phyloP scores from a whole-genome alignment of 2,113 vertebrate genomes.

The Poeciliopsis retropinna region DNA sequence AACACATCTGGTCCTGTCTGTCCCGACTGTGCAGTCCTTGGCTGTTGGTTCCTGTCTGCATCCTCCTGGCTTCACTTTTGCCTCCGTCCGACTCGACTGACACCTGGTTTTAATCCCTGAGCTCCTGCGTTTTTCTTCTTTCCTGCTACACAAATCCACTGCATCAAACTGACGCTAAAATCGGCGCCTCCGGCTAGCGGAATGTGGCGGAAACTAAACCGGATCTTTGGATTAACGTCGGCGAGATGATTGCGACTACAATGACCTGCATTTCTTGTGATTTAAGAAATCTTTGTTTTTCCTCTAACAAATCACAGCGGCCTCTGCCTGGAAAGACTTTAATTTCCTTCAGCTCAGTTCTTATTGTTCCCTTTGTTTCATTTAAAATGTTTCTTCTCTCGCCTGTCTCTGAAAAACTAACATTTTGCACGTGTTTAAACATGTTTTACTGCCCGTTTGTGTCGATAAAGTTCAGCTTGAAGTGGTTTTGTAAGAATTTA shows the following conservation, averaged over 20 bases:
- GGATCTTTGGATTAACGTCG: background rate
- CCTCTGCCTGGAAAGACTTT: conserved; percentile 14
- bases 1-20: conserved; percentile 27
- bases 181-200: conserved; percentile 54
- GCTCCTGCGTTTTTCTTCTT: conserved; percentile 22
- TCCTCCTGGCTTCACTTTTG: conserved; percentile 38
- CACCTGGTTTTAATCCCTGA: conserved; percentile 58
- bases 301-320: conserved; percentile 40
- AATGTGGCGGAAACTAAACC: background rate
- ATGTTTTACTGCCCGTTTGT: background rate
- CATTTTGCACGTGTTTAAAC: conserved; percentile 9
- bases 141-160: background rate
- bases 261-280: conserved; percentile 23
- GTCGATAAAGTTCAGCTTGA: background rate
- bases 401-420: conserved; percentile 33
- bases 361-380: conserved; percentile 10
- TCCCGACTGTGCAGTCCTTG: conserved; percentile 15
- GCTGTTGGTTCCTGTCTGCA: conserved; percentile 18
- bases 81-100: conserved; percentile 83
- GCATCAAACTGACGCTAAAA: conserved; percentile 41
- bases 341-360: conserved; percentile 13
- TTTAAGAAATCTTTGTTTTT: conserved; percentile 19
- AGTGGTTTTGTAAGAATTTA: background rate
- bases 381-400: conserved; percentile 5
- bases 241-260: background rate